Evolutionary conservation across 2,113 vertebrate species (phyloP).

Genomic region (Pachycephala philippinensis): DNA sequence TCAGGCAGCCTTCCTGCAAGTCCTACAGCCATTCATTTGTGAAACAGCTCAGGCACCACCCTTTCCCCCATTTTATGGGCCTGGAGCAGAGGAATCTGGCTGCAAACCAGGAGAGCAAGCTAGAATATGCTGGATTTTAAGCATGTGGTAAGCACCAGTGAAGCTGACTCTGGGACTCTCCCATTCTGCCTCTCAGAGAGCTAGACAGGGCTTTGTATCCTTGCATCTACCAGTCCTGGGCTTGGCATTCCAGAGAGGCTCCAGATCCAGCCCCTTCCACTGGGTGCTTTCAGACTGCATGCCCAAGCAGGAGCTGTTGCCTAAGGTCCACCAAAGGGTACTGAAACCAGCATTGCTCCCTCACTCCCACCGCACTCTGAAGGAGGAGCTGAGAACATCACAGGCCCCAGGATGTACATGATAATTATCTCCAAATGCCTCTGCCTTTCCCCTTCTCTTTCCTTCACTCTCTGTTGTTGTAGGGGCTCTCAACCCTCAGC

Average conservation of each 20-base stretch:
- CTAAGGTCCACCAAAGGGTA: neutral
- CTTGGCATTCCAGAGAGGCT: neutral
- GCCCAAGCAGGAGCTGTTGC: neutral
- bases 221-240: neutral
- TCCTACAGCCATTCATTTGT: neutral
- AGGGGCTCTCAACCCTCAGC: neutral
- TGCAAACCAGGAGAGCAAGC: neutral
- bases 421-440: neutral
- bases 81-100: neutral
- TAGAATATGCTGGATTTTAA: neutral
- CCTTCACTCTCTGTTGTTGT: neutral
- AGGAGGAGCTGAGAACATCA: neutral
- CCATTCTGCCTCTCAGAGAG: neutral
- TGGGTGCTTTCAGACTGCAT: neutral
- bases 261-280: rapidly evolving
- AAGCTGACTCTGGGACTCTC: neutral
- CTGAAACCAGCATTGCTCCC: rapidly evolving
- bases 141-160: neutral
- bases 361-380: neutral
- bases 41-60: neutral
- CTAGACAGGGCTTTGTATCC: rapidly evolving
- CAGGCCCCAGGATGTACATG: neutral
- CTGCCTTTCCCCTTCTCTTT: neutral
- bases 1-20: neutral
- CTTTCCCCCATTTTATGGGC: neutral